Evolutionary conservation across 1,140 invertebrate species (phyloP), one percentile per base, ranked within the genome.

Genomic region (Belonocnema kinseyi): DNA sequence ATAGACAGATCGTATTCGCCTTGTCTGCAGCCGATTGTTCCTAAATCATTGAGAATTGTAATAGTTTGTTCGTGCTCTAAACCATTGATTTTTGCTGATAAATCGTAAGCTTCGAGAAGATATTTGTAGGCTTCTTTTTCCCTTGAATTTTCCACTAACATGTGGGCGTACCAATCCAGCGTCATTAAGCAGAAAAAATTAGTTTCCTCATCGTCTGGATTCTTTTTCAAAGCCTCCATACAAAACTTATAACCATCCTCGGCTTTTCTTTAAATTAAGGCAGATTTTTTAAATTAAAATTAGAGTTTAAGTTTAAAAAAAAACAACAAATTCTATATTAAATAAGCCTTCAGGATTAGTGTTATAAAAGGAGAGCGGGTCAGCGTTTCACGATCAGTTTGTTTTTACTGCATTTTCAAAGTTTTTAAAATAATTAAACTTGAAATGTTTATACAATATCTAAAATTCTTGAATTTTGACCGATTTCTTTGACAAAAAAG

Each of bases 31-130:
- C 93, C 94, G 13, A 96, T 93, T 61, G 95, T 95, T 52, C 96
- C 97, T 75, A 98, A 92, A 88, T 98, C 96, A 93, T 98, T 98
- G 10, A 98, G 88, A 53, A 98, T 92, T 26, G 97, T 90, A 19
- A 97, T 93, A 78, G 93, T 94, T 87, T 97, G 95, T 82, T 95
- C 94, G 83, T 94, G 93, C 11, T 94, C 88, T 77, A 93, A 86
- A 10, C 96, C 96, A 87, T 96, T 90, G 1, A 95, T 85, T 86
- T 93, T 89, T 71, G 92, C 85, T 76, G 95, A 95, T 78, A 95
- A 92, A 33, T 95, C 90, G 82, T 96, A 94, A 52, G 97, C 94
- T 88, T 94, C 93, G 66, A 93, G 91, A 85, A 97, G 94, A 80
- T 94, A 92, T 56, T 92, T 91, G 53, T 94, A 91, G 1, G 96